Base-by-base conservation (phyloP, 2,888 invertebrate species). In the Agriopis aurantiaria region DNA sequence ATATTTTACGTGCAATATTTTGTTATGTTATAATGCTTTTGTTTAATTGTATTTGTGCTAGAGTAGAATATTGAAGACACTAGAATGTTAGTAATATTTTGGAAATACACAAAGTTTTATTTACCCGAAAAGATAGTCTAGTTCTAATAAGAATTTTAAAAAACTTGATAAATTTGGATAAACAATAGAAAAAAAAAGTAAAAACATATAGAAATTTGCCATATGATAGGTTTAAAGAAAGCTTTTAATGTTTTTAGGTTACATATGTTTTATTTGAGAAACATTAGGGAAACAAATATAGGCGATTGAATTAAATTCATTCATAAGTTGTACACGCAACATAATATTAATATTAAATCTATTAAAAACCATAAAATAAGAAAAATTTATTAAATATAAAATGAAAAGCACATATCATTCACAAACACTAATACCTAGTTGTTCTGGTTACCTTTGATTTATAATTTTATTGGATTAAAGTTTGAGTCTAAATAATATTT, bases 1-100 rank as follows among this genome's bases (percentile, higher is more conserved):
- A 77, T 68, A 75, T 80, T 87, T 84, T 73, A 56, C 40, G 91
- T 91, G 91, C 90, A 91, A 91, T 91, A 89, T 85, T 85, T 83
- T 71, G 75, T 85, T 84, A 76, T 69, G 75, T 85, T 84, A 73
- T 78, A 75, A 79, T 85, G 84, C 82, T 82, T 76, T 77, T 76
- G 72, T 76, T 81, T 75, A 63, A 60, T 61, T 69, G 80, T 84
- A 79, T 72, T 68, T 73, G 80, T 82, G 79, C 76, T 80, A 81
- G 75, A 65, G 48, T 77, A 74, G 53, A 75, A 68, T 79, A 55
- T 40, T 49, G 11, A 11, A 41, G 40, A 14, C 17, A n/a, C n/a
- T 52, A 46, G 41, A 40, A 51, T 17, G 6, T 45, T 58, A 45
- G 7, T 58, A 5, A 51, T 51, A 33, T 17, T 10, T 52, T 52